Base-by-base conservation (phyloP, 1,140 invertebrate species). In the Scylla paramamosain region DNA sequence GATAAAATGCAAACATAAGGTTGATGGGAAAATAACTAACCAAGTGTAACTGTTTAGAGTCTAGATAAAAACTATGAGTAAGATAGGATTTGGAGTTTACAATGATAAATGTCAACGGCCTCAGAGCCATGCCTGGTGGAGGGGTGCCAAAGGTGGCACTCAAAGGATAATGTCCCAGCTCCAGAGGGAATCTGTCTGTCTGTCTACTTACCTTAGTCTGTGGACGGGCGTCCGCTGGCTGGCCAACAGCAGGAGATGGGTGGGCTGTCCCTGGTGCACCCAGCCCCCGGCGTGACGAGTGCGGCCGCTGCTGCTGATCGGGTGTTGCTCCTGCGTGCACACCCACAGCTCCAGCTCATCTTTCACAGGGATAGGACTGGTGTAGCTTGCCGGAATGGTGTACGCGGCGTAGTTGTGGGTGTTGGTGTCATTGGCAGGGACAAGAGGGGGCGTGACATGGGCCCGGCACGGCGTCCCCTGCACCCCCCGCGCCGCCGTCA, bases 401-500 rank as follows among this genome's bases (percentile, higher is more conserved):
- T 87, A 92, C 45, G 83, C 48, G 29, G 91, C 94, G 32, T 92
- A 59, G 28, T 91, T 92, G 28, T 89, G 83, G 20, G 94, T 52
- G 20, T 59, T 29, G 67, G 32, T 77, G 20, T 77, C 52, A 45
- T 67, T 31, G 45, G 32, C 48, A 59, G 48, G 91, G 32, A 82
- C 92, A 29, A 95, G 39, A 88, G 94, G 94, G 83, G 94, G 94
- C 83, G 94, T 95, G 91, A 95, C 83, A 46, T 89, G 91, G 91
- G 32, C 45, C 83, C 48, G 84, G 91, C 94, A 95, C 31, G 94
- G 91, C 29, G 83, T 84, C 82, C 94, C 94, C 46, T 95, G 82
- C 94, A 88, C 94, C 94, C 94, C 94, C 84, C 29, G 82, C 83
- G 91, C 91, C 91, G 91, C 82, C 94, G 94, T 95, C 94, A 95